Percentiles rank a stretch among this genome's conserved stretches.
Conservation (phyloP, 2,888 invertebrate species). For the Lasioglossum vierecki region DNA sequence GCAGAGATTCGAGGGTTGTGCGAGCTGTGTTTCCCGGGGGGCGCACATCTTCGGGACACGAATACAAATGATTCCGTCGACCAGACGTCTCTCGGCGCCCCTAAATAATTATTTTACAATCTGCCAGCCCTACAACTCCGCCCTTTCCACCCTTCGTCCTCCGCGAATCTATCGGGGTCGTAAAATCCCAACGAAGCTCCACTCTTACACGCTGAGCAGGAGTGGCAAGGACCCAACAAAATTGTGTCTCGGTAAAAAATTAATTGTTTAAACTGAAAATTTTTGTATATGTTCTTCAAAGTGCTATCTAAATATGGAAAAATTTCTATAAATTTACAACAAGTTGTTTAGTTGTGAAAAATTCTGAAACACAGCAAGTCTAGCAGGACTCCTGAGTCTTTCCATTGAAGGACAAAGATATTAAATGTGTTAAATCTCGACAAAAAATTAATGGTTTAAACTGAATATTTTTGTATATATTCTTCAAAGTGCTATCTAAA, state of each 20-base stretch:
- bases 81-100: slow-evolving; percentile 8
- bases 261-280: background rate
- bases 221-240: background rate
- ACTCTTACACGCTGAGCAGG: background rate
- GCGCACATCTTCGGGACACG: slow-evolving; percentile 17
- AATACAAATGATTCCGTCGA: slow-evolving; percentile 43
- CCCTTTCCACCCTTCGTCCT: background rate
- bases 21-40: background rate
- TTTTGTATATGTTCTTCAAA: background rate
- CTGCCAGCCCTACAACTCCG: slow-evolving; percentile 19
- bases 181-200: background rate
- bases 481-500: background rate
- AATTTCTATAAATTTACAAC: background rate
- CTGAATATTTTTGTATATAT: background rate
- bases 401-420: no score
- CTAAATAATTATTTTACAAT: slow-evolving; percentile 54
- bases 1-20: slow-evolving; percentile 23
- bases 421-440: background rate
- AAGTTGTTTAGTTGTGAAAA: background rate
- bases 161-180: background rate
- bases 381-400: no score
- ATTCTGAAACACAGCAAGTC: background rate
- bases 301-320: background rate
- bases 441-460: background rate
- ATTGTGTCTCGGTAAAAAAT: background rate